These are phyloP conservation scores for Iguana delicatissima DNA, from an alignment of 2,797 vertebrate genomes.

Conservation along the genomic window DNA sequence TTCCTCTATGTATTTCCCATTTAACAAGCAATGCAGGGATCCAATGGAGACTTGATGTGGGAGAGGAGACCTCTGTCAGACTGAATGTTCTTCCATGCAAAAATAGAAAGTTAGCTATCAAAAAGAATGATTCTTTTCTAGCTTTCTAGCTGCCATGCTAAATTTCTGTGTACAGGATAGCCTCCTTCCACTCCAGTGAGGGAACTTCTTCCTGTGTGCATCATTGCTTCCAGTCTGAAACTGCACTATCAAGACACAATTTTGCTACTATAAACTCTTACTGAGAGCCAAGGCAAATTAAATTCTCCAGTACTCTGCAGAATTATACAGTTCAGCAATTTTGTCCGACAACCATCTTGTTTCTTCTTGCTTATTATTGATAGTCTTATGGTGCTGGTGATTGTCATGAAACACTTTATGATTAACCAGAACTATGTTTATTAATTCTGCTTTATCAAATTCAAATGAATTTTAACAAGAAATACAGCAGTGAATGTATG, in stretches of 20 bases:
- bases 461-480: background rate
- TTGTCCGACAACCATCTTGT: background rate
- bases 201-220: background rate
- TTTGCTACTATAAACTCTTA: background rate
- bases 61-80: too few relatives aligned
- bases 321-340: background rate
- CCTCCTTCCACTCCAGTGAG: background rate
- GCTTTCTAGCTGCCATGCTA: background rate
- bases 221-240: background rate
- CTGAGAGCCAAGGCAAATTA: background rate
- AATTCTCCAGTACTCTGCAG: too few relatives aligned
- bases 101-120: background rate
- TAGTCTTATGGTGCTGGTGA: background rate
- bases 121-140: background rate
- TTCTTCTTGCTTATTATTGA: background rate
- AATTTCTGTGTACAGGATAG: background rate
- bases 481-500: background rate
- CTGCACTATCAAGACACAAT: background rate
- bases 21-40: background rate
- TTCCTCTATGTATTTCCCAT: background rate
- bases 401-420: too few relatives aligned
- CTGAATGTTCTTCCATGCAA: background rate
- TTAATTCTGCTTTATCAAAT: too few relatives aligned
- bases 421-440: too few relatives aligned
- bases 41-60: background rate